Evolutionary conservation across 2,888 invertebrate genomes (phyloP).

Genomic region (Hirtodrosophila trivittata): DNA sequence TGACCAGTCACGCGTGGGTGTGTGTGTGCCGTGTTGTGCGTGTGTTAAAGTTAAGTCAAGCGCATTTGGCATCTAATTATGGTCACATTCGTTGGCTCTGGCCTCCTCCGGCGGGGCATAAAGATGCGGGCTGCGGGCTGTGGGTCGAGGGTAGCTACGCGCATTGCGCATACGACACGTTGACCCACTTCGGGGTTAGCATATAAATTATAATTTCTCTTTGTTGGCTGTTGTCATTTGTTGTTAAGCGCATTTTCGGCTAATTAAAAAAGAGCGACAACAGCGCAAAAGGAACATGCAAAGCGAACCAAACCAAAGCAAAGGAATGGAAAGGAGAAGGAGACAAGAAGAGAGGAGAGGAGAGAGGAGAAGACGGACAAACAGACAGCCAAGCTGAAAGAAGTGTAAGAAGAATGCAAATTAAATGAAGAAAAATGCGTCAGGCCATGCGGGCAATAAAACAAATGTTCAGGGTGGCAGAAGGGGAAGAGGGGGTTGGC

Average conservation of each 20-base stretch:
- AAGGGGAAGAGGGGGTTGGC: neutral
- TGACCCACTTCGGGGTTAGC: constrained; percentile 45
- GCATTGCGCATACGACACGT: constrained; percentile 51
- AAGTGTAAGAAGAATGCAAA: constrained; percentile 56
- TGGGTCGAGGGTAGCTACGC: neutral
- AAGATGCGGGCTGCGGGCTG: neutral
- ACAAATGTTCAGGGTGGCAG: constrained; percentile 19
- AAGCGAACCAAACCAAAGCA: no score
- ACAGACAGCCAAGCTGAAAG: constrained; percentile 18
- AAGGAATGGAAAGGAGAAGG: constrained; percentile 1
- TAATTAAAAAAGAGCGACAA: constrained; percentile 70
- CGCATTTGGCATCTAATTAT: constrained; percentile 55
- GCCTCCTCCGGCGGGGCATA: neutral
- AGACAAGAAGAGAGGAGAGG: constrained; percentile 1
- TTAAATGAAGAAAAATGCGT: constrained; percentile 66
- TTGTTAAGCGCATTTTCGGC: constrained; percentile 73
- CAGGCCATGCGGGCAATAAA: constrained; percentile 47
- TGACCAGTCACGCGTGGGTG: constrained; percentile 39
- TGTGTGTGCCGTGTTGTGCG: constrained; percentile 12
- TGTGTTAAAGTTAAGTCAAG: constrained; percentile 29
- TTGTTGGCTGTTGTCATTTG: constrained; percentile 66
- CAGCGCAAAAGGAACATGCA: constrained; percentile 8
- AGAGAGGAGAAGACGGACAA: constrained; percentile 1
- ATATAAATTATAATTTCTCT: constrained; percentile 74
- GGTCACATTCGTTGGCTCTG: constrained; percentile 14